These are phyloP conservation scores for Carpatolechia fugitivella DNA, from an alignment of 2,888 invertebrate genomes.

Conservation along the genomic window DNA sequence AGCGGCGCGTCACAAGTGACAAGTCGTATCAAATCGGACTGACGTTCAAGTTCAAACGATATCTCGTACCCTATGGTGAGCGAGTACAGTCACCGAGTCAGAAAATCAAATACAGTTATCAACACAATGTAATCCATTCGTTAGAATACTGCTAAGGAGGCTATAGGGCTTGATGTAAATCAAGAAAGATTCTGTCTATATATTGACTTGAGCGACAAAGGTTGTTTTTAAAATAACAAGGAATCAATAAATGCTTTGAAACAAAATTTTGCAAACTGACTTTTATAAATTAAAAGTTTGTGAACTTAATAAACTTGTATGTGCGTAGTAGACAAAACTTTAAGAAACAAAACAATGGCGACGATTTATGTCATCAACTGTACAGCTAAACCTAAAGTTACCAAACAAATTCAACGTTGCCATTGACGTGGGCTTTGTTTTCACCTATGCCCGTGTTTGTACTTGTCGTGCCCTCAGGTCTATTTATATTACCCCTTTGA, in stretches of 20 bases:
- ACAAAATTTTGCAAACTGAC: too few species aligned
- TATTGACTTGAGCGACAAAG: too few species aligned
- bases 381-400: background rate
- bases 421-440: constrained; percentile 15
- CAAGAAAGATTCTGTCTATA: too few species aligned
- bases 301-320: too few species aligned
- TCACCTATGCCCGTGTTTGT: constrained; percentile 10
- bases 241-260: too few species aligned
- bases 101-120: background rate
- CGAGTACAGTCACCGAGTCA: background rate
- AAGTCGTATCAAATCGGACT: constrained; percentile 71
- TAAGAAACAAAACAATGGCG: too few species aligned
- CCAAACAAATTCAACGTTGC: constrained; percentile 15
- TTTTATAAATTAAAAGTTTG: too few species aligned
- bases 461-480: constrained; percentile 15
- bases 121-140: background rate
- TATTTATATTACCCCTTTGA: constrained; percentile 17
- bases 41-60: constrained; percentile 69
- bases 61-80: constrained; percentile 42
- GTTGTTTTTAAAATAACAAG: too few species aligned
- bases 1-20: constrained; percentile 63
- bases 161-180: too few species aligned
- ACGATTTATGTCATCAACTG: too few species aligned
- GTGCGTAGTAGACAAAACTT: too few species aligned
- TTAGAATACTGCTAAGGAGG: too few species aligned